phyloP scores from a whole-genome alignment of 2,113 vertebrate genomes.

The Nothobranchius furzeri region DNA sequence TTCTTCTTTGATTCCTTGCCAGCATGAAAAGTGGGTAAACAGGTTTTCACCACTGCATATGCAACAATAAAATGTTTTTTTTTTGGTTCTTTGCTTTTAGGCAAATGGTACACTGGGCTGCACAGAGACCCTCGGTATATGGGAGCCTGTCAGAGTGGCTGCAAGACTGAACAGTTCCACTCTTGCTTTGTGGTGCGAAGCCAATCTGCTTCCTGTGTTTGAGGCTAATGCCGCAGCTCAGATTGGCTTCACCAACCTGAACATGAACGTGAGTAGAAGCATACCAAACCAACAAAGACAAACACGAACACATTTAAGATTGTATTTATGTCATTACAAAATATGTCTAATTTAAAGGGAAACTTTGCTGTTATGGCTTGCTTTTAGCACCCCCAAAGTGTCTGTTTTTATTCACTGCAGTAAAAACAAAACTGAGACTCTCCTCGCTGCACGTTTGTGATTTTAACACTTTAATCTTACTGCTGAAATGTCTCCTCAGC shows the following conservation, averaged over 20 bases:
- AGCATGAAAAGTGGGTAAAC: conserved; percentile 14
- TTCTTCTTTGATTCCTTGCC: conserved; percentile 14
- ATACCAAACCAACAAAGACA: not conserved
- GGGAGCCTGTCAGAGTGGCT: conserved; percentile 57
- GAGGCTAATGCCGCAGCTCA: conserved; percentile 9
- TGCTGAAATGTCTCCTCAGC: too few relatives aligned
- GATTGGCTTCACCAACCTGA: conserved; percentile 16
- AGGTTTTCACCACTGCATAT: conserved; percentile 21
- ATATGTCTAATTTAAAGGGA: not conserved
- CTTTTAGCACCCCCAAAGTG: too few relatives aligned
- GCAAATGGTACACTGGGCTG: conserved; percentile 66
- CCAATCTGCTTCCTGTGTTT: conserved; percentile 60
- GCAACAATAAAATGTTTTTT: conserved; percentile 11
- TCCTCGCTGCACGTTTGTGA: too few relatives aligned
- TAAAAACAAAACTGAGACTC: too few relatives aligned
- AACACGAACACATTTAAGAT: not conserved
- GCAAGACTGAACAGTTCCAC: conserved; percentile 39
- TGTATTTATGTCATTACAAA: not conserved
- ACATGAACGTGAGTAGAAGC: conserved; percentile 65
- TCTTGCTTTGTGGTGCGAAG: conserved; percentile 68
- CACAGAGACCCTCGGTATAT: conserved; percentile 45
- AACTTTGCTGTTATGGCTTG: too few relatives aligned
- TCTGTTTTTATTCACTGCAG: too few relatives aligned
- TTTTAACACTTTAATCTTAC: too few relatives aligned
- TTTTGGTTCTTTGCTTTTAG: conserved; percentile 43